These are phyloP conservation scores for Chromis chromis DNA, from an alignment of 2,797 vertebrate genomes.

Conservation along the genomic window DNA sequence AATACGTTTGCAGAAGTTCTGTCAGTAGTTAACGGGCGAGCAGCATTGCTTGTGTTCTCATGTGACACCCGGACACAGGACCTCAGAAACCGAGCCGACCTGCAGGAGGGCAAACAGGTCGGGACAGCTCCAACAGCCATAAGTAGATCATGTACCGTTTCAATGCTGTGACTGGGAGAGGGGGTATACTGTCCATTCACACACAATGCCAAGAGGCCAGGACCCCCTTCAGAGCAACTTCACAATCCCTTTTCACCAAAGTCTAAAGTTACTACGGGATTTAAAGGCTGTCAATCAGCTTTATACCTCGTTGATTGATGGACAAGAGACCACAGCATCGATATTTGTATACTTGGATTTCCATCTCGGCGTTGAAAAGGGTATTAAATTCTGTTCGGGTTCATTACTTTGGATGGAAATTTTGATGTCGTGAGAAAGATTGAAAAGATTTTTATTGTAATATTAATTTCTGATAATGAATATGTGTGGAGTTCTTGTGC, in stretches of 20 bases:
- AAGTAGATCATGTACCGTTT: constrained; percentile 72
- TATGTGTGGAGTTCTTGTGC: too few relatives aligned
- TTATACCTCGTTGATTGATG: constrained; percentile 37
- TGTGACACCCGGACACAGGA: constrained; percentile 72
- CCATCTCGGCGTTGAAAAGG: constrained; percentile 5
- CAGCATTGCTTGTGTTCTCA: constrained; percentile 56
- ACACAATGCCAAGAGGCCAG: constrained; percentile 59
- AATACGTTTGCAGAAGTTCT: not conserved
- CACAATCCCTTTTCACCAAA: constrained; percentile 46
- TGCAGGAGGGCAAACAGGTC: constrained; percentile 65
- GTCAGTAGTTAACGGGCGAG: constrained; percentile 35
- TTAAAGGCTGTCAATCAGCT: constrained; percentile 58
- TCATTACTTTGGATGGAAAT: not conserved
- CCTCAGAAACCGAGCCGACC: constrained; percentile 75
- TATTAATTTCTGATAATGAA: too few relatives aligned
- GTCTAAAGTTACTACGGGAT: constrained; percentile 68
- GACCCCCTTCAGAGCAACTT: constrained; percentile 63
- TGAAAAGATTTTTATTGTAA: too few relatives aligned
- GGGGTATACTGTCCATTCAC: constrained; percentile 50
- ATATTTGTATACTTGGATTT: constrained; percentile 29
- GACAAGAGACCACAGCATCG: constrained; percentile 36
- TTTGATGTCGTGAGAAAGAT: not conserved
- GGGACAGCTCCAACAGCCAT: constrained; percentile 54
- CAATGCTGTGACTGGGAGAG: constrained; percentile 46
- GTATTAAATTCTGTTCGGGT: not conserved